Evolutionary conservation across 2,113 vertebrate genomes (phyloP).

Genomic region (Anguilla rostrata): DNA sequence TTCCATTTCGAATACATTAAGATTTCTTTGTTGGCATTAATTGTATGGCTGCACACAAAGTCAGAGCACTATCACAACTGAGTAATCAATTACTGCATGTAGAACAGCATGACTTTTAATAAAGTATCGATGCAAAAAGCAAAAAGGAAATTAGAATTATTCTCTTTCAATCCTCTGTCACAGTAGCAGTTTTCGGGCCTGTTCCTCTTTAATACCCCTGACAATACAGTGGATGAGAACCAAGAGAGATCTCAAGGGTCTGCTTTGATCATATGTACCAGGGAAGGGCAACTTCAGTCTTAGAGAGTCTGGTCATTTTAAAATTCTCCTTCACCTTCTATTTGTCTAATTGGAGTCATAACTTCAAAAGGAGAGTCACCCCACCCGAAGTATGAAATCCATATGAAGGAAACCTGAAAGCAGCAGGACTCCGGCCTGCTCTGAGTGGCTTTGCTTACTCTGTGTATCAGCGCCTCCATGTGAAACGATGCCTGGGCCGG

Average conservation of each 20-base stretch:
- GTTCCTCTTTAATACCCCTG: background rate
- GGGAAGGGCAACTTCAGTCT: no score
- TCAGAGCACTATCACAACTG: background rate
- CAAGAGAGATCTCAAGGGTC: background rate
- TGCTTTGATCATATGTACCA: no score
- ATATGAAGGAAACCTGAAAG: background rate
- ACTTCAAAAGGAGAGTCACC: background rate
- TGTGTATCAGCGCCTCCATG: no score
- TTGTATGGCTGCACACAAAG: no score
- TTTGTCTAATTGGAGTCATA: no score
- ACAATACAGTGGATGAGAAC: background rate
- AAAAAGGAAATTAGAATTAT: background rate
- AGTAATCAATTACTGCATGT: background rate
- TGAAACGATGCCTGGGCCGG: no score
- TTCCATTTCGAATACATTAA: no score
- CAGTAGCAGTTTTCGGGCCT: background rate
- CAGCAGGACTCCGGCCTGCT: background rate
- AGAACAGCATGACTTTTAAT: background rate
- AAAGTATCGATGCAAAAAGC: background rate
- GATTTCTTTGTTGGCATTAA: no score
- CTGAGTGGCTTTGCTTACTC: no score
- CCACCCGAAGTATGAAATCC: background rate
- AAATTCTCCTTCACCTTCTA: no score
- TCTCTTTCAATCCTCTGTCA: background rate
- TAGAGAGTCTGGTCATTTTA: no score